Conservation (phyloP, 30 jellyfish, hydroid and myxozoan genomes). For the Nemopilema nomurai region DNA sequence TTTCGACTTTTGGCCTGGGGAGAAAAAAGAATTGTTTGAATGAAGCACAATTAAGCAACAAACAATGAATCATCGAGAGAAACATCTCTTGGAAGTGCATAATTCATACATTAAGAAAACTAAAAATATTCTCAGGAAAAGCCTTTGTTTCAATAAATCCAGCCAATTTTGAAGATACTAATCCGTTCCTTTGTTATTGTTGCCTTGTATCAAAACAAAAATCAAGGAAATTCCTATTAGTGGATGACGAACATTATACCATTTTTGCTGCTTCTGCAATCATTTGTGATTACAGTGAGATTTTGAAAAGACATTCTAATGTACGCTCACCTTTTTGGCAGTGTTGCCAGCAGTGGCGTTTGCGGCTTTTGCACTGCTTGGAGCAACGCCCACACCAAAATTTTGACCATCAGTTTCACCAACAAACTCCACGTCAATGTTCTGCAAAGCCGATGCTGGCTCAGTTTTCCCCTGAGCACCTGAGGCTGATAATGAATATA, state of each 20-base stretch:
- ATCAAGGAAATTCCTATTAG: too few species aligned
- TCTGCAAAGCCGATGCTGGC: not conserved
- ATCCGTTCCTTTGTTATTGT: too few species aligned
- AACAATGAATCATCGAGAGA: too few species aligned
- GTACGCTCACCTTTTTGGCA: constrained; percentile 69
- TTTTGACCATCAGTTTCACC: constrained; percentile 95
- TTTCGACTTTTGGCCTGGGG: constrained; percentile 60
- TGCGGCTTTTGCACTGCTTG: constrained; percentile 72
- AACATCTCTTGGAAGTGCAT: too few species aligned
- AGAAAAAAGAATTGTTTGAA: not conserved
- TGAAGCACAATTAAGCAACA: too few species aligned
- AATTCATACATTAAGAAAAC: too few species aligned
- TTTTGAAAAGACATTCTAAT: not conserved
- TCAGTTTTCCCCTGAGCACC: constrained; percentile 31
- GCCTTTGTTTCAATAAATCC: too few species aligned
- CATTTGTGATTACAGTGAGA: not conserved
- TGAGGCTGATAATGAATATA: not conserved
- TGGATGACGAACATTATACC: too few species aligned
- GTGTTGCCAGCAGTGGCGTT: constrained; percentile 40
- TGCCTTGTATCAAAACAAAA: too few species aligned
- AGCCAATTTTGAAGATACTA: too few species aligned
- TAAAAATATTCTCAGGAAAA: too few species aligned
- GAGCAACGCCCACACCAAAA: constrained; percentile 89
- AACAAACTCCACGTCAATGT: constrained; percentile 50
- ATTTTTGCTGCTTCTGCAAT: too few species aligned